A percentile compares a stretch with the other conserved stretches of the same genome.
phyloP scores from a whole-genome alignment of 2,113 vertebrate species.

The Chaetorhynchus papuensis region DNA sequence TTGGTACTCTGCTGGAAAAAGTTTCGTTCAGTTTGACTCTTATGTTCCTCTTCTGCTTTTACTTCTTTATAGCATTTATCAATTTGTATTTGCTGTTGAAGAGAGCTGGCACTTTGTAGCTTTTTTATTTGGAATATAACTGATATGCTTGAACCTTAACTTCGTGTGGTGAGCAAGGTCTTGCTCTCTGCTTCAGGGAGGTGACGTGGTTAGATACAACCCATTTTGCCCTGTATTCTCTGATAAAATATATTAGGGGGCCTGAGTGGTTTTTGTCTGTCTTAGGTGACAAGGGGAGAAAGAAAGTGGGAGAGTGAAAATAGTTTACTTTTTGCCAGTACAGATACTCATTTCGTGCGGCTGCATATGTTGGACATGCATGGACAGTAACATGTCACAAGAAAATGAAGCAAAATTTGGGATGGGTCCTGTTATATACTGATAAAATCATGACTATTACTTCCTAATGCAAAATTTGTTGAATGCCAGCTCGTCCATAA shows the following conservation, averaged over 20 bases:
- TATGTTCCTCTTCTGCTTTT: not conserved
- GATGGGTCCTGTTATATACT: not conserved
- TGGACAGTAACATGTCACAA: not conserved
- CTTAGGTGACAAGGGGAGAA: not conserved
- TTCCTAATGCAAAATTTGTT: slow-evolving; percentile 39
- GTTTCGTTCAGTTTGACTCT: not conserved
- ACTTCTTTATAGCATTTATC: not conserved
- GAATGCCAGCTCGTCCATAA: slow-evolving; percentile 14
- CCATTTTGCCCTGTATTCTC: not conserved
- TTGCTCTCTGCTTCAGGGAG: not conserved
- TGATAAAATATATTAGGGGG: not conserved
- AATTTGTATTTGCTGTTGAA: not conserved
- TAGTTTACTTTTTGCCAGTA: not conserved
- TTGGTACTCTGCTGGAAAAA: not conserved
- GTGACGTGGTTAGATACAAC: not conserved
- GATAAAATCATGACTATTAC: slow-evolving; percentile 37
- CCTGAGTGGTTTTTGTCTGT: not conserved
- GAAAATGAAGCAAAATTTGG: slow-evolving; percentile 12
- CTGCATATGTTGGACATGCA: not conserved
- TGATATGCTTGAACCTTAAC: not conserved
- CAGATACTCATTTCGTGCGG: not conserved
- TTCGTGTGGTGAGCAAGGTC: not conserved
- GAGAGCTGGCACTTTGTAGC: not conserved
- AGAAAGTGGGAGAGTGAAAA: not conserved
- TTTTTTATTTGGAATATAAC: not conserved